Percentiles rank a stretch among this genome's conserved stretches.
Conservation (phyloP, 2,797 vertebrate species). For the Valencia hispanica region DNA sequence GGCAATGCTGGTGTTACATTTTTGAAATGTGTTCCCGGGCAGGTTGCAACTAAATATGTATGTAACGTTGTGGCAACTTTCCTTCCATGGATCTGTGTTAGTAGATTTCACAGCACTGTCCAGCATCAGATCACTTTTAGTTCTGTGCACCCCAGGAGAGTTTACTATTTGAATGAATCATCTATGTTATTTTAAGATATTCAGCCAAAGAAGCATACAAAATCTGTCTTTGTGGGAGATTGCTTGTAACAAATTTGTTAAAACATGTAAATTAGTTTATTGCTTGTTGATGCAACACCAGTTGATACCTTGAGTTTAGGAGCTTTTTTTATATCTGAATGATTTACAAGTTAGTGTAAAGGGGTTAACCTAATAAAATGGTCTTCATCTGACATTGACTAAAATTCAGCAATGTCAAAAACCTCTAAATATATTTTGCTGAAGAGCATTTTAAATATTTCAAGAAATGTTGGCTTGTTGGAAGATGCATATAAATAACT, state of each 20-base stretch:
- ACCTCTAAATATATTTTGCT: no score
- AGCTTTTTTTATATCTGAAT: neutral
- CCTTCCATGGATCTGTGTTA: neutral
- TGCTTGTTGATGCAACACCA: neutral
- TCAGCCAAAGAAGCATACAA: neutral
- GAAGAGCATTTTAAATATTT: neutral
- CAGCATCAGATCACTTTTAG: neutral
- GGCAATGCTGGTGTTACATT: neutral
- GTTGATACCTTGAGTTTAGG: neutral
- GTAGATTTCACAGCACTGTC: neutral
- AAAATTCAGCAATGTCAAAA: neutral
- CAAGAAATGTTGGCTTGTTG: neutral
- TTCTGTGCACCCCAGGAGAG: neutral
- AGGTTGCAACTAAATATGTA: neutral
- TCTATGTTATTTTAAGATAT: neutral
- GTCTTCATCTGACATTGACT: neutral
- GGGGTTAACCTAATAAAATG: neutral
- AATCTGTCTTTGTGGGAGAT: neutral
- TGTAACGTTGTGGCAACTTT: neutral
- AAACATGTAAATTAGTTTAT: neutral
- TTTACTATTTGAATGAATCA: neutral
- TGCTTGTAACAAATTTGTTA: neutral
- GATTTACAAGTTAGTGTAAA: neutral
- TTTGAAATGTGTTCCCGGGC: neutral
- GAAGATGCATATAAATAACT: neutral